Conservation (phyloP, 2,113 vertebrate species). For the Oreochromis tanganicae region DNA sequence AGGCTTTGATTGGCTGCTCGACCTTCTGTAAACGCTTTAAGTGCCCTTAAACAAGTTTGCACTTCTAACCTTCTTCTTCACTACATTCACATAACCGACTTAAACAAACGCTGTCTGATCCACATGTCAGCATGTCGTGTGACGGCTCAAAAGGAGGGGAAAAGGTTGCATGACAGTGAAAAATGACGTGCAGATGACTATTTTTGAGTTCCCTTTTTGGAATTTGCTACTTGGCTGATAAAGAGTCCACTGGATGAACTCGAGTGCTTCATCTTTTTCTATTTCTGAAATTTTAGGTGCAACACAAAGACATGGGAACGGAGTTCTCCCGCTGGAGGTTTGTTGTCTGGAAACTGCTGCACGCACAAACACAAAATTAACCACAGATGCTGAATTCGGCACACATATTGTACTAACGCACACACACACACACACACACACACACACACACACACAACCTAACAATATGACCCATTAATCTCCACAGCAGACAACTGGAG, state of each 20-base stretch:
- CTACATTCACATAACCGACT: slow-evolving; percentile 43
- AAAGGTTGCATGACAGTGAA: slow-evolving; percentile 5
- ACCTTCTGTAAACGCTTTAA: slow-evolving; percentile 28
- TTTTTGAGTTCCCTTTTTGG: slow-evolving; percentile 9
- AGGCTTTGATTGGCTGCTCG: background rate
- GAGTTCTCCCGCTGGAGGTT: slow-evolving; percentile 23
- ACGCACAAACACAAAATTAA: slow-evolving; percentile 48
- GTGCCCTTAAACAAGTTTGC: slow-evolving; percentile 22
- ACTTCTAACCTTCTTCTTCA: slow-evolving; percentile 19
- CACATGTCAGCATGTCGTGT: background rate
- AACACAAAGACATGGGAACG: slow-evolving; percentile 46
- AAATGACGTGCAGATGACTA: slow-evolving; percentile 3
- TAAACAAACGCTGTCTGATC: slow-evolving; percentile 24
- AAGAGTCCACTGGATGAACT: slow-evolving; percentile 19
- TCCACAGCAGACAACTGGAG: slow-evolving; percentile 65
- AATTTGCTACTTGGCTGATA: slow-evolving; percentile 33
- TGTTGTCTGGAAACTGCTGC: slow-evolving; percentile 31
- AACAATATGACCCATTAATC: slow-evolving; percentile 67
- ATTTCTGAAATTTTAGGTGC: slow-evolving; percentile 46
- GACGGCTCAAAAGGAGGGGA: background rate
- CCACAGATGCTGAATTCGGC: slow-evolving; percentile 47
- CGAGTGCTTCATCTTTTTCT: slow-evolving; percentile 20
- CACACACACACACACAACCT: slow-evolving; percentile 18
- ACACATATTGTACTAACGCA: slow-evolving; percentile 27
- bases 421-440: slow-evolving; percentile 7